Evolutionary conservation across 2,888 invertebrate species (phyloP), one percentile per base, ranked within the genome.

Genomic region (Podotricha telesiphe): DNA sequence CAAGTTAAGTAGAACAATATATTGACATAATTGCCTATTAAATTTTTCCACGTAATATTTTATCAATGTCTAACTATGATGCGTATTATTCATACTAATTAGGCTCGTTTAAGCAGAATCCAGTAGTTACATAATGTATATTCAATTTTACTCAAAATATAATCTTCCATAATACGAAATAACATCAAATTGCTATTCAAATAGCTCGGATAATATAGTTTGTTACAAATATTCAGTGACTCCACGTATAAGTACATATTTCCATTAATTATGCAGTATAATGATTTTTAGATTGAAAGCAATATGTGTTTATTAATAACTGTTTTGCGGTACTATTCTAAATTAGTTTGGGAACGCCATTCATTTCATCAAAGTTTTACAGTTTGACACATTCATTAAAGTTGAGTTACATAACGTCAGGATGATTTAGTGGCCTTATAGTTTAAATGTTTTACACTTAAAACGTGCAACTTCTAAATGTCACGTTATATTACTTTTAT

Each of bases 361-460:
- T 62, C 50, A 50, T 62, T 62, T 50, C 62, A 48, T 62, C 62
- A 62, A 62, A 37, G 50, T 62, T 62, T 48, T 62, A 34, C 20
- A 62, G 62, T 62, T 62, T 62, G 62, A 62, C 62, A 50, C 62
- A 50, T 62, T 62, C 48, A 62, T 62, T 62, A 62, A 62, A 62
- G 15, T 62, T 62, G 62, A 47, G 62, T 62, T 34, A 62, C 48
- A 50, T 50, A 20, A 50, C 37, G 62, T 19, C 62, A 34, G 62
- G 58, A 58, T 62, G 62, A 47, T 62, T 48, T 48, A 48, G 47
- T 34, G 19, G 20, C 58, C 17, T 40, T 42, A 40, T 20, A 55
- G 48, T 10, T 34, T 47, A 34, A 62, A 47, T 62, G 19, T 17
- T 47, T 19, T 34, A 15, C 48, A 37, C n/a, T n/a, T 58, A 15